These are phyloP conservation scores for Vanessa cardui DNA, from an alignment of 2,888 invertebrate genomes.

Conservation along the genomic window DNA sequence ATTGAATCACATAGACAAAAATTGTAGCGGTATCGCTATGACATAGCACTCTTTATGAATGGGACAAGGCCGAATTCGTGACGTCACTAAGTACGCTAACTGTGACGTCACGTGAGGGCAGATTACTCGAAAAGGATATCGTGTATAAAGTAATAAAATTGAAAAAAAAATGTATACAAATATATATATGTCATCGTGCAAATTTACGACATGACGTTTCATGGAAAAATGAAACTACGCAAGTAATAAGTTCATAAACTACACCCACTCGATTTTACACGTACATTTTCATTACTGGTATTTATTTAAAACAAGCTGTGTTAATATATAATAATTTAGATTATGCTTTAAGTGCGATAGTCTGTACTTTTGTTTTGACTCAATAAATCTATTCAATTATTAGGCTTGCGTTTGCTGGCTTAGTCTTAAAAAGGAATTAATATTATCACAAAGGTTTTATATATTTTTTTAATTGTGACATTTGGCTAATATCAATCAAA, in stretches of 20 bases:
- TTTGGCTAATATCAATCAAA: too few relatives aligned
- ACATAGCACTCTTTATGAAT: neutral
- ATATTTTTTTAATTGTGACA: too few relatives aligned
- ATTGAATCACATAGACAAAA: neutral
- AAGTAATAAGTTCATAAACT: conserved; percentile 7
- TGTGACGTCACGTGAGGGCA: neutral
- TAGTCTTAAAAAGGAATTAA: too few relatives aligned
- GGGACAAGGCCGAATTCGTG: neutral
- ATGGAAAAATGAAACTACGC: neutral
- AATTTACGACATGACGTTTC: neutral
- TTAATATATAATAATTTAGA: too few relatives aligned
- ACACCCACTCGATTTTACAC: neutral
- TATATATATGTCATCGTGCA: neutral
- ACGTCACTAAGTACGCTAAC: neutral
- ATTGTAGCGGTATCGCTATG: neutral
- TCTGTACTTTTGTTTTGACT: too few relatives aligned
- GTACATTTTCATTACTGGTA: neutral
- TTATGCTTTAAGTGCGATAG: too few relatives aligned
- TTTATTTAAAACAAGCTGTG: too few relatives aligned
- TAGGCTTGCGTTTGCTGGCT: too few relatives aligned
- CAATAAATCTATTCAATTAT: too few relatives aligned
- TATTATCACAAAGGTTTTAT: too few relatives aligned
- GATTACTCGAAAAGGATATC: neutral
- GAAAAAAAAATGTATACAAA: neutral
- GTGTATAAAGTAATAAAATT: neutral